Evolutionary conservation across 1,140 invertebrate genomes (phyloP), one percentile per base, ranked within the genome.

Genomic region (Melitaea cinxia): DNA sequence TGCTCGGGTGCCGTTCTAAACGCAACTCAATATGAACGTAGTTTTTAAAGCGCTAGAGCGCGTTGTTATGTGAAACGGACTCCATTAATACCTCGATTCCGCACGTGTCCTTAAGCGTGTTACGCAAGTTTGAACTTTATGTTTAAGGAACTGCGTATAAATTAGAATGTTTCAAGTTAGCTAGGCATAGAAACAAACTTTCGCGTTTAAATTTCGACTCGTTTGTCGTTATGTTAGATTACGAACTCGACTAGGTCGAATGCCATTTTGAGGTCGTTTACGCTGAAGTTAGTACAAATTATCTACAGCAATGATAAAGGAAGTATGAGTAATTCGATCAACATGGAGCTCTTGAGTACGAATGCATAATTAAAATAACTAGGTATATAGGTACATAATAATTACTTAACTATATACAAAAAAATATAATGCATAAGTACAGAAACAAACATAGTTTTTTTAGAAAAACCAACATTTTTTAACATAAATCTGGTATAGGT

Each of bases 41-140:
- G 33, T 73, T 78, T 75, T 66, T 70, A 64, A 72, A 89, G 88
- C 88, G 80, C 79, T 89, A 45, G 49, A 83, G 74, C 73, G 85
- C 81, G 86, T 63, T 74, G 60, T 80, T 80, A 66, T 74, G 70
- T 57, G 68, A 71, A 75, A 71, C 66, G 72, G 66, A 87, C 86
- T 88, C 88, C 88, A 91, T 91, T 91, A 91, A 91, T 91, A 91
- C 85, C 85, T 84, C 80, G 73, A 80, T 80, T 84, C 85, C 83
- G 86, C 88, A 91, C 86, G 88, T 91, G 88, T 89, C 78, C 74
- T 60, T 64, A 57, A 54, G 68, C 55, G 57, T 52, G 64, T 57
- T 65, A 72, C 45, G 64, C 68, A 66, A 88, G 75, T 77, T 59
- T 84, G 55, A 73, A 75, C 76, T 79, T 56, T 88, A 84, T 23